phyloP scores from a whole-genome alignment of 1,140 invertebrate genomes.

The Bombyx mandarina region DNA sequence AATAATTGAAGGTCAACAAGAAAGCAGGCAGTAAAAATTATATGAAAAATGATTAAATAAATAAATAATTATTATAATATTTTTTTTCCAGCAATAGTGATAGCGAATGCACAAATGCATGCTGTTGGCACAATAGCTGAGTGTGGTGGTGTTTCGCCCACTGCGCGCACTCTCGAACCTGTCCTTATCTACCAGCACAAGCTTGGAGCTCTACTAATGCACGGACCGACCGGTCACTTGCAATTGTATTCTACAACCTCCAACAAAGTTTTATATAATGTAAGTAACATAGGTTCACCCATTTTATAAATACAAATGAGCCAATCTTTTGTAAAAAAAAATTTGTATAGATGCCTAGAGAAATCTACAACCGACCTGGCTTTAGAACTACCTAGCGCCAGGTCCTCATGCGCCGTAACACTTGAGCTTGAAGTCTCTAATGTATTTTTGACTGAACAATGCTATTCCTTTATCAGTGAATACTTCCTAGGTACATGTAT shows the following conservation, averaged over 20 bases:
- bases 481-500: too few relatives aligned
- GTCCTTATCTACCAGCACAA: conserved; percentile 40
- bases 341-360: too few relatives aligned
- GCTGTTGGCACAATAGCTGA: conserved; percentile 52
- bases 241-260: conserved; percentile 59
- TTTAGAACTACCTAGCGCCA: too few relatives aligned
- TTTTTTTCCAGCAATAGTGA: conserved; percentile 44
- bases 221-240: conserved; percentile 52
- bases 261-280: conserved; percentile 64
- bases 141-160: conserved; percentile 45
- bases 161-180: conserved; percentile 27
- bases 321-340: too few relatives aligned
- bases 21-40: too few relatives aligned
- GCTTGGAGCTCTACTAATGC: conserved; percentile 39
- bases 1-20: too few relatives aligned
- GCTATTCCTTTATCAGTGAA: too few relatives aligned
- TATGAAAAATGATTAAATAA: neutral
- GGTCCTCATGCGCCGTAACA: too few relatives aligned
- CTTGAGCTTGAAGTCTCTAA: too few relatives aligned
- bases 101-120: conserved; percentile 41
- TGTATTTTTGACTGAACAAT: too few relatives aligned
- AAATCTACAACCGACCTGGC: too few relatives aligned
- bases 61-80: neutral
- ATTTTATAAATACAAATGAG: too few relatives aligned
- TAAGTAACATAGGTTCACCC: conserved; percentile 25